A percentile compares a stretch with the other conserved stretches of the same genome.
These are phyloP conservation scores for Tineola bisselliella DNA, from an alignment of 2,888 invertebrate genomes.

Conservation along the genomic window DNA sequence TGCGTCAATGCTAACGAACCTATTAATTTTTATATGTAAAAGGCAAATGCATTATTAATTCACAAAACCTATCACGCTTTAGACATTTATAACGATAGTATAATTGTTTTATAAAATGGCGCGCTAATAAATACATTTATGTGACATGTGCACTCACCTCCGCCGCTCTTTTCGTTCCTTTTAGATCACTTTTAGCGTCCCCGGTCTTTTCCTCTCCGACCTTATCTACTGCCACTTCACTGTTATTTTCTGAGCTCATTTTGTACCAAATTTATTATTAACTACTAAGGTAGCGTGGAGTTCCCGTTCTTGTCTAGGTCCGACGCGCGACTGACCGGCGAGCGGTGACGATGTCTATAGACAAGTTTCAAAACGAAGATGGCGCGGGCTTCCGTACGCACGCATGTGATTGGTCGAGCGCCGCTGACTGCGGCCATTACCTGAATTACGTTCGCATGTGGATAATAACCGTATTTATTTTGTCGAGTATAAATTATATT, in stretches of 20 bases:
- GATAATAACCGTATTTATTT: constrained; percentile 18
- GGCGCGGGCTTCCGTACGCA: constrained; percentile 72
- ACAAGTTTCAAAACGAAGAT: constrained; percentile 86
- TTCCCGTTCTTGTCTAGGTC: constrained; percentile 65
- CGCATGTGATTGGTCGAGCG: constrained; percentile 51
- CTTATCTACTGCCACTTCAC: constrained; percentile 87
- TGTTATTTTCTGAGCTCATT: constrained; percentile 84
- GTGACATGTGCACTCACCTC: constrained; percentile 78
- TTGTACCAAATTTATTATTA: constrained; percentile 57
- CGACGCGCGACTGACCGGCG: constrained; percentile 76
- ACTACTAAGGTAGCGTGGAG: constrained; percentile 42
- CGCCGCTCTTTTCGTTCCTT: constrained; percentile 88
- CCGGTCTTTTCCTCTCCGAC: constrained; percentile 78
- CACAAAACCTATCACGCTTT: constrained; percentile 16
- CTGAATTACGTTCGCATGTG: constrained; percentile 35
- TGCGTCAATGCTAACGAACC: constrained; percentile 3
- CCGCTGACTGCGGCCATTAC: constrained; percentile 46
- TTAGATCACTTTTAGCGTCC: constrained; percentile 83
- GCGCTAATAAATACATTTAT: constrained; percentile 56
- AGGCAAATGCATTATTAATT: background rate
- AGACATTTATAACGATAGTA: constrained; percentile 16
- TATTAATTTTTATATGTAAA: background rate
- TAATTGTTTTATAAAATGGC: constrained; percentile 61
- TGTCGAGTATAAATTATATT: background rate
- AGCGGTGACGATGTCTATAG: constrained; percentile 44